Evolutionary conservation across 2,797 vertebrate genomes (phyloP).

Genomic region (Crenuchus spilurus): DNA sequence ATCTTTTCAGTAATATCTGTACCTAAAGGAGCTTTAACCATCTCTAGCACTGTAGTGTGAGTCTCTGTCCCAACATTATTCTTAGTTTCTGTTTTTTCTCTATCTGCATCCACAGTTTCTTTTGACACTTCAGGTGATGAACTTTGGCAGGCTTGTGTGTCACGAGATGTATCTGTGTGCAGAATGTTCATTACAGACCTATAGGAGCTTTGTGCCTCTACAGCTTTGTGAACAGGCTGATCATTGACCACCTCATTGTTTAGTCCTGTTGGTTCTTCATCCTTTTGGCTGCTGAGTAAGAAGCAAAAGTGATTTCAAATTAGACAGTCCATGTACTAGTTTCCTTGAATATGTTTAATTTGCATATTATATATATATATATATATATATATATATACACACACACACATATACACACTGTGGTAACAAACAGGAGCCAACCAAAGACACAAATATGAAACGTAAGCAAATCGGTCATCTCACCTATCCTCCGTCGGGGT

Average conservation of each 20-base stretch:
- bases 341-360: no score
- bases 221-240: constrained; percentile 1
- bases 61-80: constrained; percentile 57
- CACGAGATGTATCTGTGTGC: constrained; percentile 4
- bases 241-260: not conserved
- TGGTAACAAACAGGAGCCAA: no score
- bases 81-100: constrained; percentile 27
- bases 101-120: constrained; percentile 25
- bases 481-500: constrained; percentile 49
- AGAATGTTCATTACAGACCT: constrained; percentile 25
- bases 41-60: constrained; percentile 41
- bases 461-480: constrained; percentile 56
- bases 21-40: not conserved
- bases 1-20: not conserved
- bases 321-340: no score
- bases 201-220: constrained; percentile 42
- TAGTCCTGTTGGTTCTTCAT: not conserved
- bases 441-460: no score
- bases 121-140: constrained; percentile 34
- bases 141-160: constrained; percentile 46
- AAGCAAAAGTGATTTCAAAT: not conserved
- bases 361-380: no score
- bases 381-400: no score
- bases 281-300: constrained; percentile 12
- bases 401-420: no score